Evolutionary conservation across 2,797 vertebrate genomes (phyloP), one percentile per base, ranked within the genome.

Genomic region (Poliocrania exsul): DNA sequence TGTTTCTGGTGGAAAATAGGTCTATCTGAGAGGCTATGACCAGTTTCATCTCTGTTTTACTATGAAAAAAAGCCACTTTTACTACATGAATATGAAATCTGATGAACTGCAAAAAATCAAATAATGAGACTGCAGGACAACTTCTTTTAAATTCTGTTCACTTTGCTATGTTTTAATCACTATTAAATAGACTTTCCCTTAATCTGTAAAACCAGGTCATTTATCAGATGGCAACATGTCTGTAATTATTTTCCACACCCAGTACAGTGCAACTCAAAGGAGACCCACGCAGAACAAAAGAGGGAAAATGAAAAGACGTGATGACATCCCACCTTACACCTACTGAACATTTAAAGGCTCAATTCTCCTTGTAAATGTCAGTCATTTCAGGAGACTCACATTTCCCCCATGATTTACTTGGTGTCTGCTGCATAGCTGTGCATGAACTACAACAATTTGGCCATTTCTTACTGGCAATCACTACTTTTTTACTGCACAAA

Each of bases 41-140:
- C 33, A 60, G 7, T 38, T 65, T 62, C 0, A 0, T 53, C 25
- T 54, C 31, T 40, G 11, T 29, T 77, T 65, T 58, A 17, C 31
- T 29, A 4, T 4, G 38, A 26, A 54, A 61, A 61, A 73, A 54
- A 77, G 21, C 31, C 24, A 4, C 7, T 6, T 57, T 90, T 49
- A 20, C 31, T 54, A 54, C 1, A 9, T 13, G 5, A 56, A 11
- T 62, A 15, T 49, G 64, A 91, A 81, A 79, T 38, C 14, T 42
- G 31, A 44, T 25, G 11, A 88, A 35, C 20, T 80, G 40, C 49
- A 58, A 88, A 79, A 54, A 87, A 78, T 74, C 25, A 49, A 78
- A 24, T 47, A 75, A 24, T 11, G 2, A 85, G 53, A 56, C 13
- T n/a, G 6, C 11, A 6, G 14, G 16, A 28, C 38, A 54, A 9